A percentile compares a stretch with the other conserved stretches of the same genome.
phyloP scores from a whole-genome alignment of 30 jellyfish, hydroid and myxozoan species.

The Aurelia aurita region DNA sequence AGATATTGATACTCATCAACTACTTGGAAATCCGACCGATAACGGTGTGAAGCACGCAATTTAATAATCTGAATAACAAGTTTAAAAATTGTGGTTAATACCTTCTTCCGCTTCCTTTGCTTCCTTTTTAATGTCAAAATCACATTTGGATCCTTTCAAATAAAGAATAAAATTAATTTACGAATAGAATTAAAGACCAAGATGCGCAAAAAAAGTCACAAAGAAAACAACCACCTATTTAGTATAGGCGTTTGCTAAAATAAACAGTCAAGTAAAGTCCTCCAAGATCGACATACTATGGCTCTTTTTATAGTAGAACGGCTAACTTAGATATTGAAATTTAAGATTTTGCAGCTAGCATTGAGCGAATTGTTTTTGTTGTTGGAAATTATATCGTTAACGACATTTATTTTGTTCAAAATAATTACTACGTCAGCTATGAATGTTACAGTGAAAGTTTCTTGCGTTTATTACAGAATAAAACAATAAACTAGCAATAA shows the following conservation, averaged over 20 bases:
- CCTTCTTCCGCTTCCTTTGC: slow-evolving; percentile 9
- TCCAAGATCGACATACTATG: too few relatives aligned
- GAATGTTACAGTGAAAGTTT: too few relatives aligned
- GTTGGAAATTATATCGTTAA: too few relatives aligned
- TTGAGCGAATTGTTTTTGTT: too few relatives aligned
- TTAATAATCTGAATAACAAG: neutral
- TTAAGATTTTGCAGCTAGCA: too few relatives aligned
- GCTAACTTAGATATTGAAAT: too few relatives aligned
- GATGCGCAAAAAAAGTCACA: too few relatives aligned
- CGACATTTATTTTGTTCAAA: too few relatives aligned
- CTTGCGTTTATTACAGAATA: too few relatives aligned
- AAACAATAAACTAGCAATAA: too few relatives aligned
- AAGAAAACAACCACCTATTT: neutral
- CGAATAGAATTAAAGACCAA: neutral
- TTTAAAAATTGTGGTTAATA: neutral
- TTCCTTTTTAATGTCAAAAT: slow-evolving; percentile 33
- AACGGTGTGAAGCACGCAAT: neutral
- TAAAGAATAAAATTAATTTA: neutral
- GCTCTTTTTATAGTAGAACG: too few relatives aligned
- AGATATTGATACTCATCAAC: neutral
- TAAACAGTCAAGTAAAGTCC: neutral
- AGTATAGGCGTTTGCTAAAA: neutral
- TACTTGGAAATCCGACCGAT: neutral
- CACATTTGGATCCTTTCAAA: slow-evolving; percentile 49
- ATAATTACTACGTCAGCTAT: too few relatives aligned